These are phyloP conservation scores for Calameuta filiformis DNA, from an alignment of 2,888 invertebrate species.

Conservation along the genomic window DNA sequence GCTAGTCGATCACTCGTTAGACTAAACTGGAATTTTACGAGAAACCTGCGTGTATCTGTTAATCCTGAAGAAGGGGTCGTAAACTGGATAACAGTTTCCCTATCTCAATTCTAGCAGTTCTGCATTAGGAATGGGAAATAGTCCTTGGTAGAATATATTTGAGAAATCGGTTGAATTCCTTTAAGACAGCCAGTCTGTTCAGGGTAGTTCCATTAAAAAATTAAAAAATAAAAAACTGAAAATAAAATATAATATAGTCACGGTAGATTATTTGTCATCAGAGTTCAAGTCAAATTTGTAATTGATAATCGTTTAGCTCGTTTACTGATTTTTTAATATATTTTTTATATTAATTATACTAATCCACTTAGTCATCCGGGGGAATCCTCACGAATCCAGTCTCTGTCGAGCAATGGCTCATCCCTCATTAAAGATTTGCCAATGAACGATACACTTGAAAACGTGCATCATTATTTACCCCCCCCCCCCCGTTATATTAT, in stretches of 20 bases:
- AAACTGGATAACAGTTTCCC: not conserved
- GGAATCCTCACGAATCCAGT: too few species aligned
- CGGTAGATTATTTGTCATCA: not conserved
- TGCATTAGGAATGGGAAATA: not conserved
- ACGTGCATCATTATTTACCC: not conserved
- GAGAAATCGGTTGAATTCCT: not conserved
- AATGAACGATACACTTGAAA: not conserved
- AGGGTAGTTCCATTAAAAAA: too few species aligned
- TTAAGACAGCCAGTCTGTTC: not conserved
- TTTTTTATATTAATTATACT: not conserved
- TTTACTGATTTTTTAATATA: not conserved
- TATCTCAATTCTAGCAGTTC: not conserved
- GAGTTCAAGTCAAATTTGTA: too few species aligned
- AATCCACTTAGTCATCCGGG: not conserved
- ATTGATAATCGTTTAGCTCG: too few species aligned
- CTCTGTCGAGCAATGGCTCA: not conserved
- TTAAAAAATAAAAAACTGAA: too few species aligned
- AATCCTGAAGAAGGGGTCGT: not conserved
- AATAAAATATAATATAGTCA: too few species aligned
- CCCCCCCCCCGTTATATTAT: not conserved
- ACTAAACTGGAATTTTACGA: not conserved
- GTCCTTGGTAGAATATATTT: not conserved
- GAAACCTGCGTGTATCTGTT: not conserved
- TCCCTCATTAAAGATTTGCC: not conserved
- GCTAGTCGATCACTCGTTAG: not conserved